Conservation (phyloP, 2,888 invertebrate species). For the Ichneumoninae sp. region DNA sequence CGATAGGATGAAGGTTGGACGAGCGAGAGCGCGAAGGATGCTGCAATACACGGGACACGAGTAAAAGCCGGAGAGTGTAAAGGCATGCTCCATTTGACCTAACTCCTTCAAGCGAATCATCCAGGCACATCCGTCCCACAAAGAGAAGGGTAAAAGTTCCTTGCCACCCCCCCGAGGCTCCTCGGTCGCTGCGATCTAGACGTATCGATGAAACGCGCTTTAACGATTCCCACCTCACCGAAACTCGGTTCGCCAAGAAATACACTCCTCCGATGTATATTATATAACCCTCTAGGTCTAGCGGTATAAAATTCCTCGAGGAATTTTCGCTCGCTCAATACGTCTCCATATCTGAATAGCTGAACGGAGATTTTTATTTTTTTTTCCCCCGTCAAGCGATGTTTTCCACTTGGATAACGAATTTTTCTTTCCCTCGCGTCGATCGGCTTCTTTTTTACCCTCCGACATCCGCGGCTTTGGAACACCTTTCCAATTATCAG, state of each 20-base stretch:
- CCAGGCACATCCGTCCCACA: slow-evolving; percentile 44
- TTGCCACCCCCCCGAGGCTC: background rate
- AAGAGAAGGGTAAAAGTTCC: slow-evolving; percentile 31
- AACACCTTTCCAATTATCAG: slow-evolving; percentile 58
- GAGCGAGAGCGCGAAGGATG: slow-evolving; percentile 33
- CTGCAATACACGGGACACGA: slow-evolving; percentile 12
- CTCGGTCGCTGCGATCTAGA: background rate
- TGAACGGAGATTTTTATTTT: background rate
- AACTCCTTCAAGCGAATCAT: slow-evolving; percentile 58
- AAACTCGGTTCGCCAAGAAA: background rate
- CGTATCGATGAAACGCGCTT: slow-evolving; percentile 20
- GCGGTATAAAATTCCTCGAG: background rate
- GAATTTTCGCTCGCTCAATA: background rate
- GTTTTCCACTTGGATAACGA: slow-evolving; percentile 3
- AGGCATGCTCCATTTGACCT: slow-evolving; percentile 61
- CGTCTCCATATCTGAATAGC: background rate
- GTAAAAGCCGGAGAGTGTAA: slow-evolving; percentile 39
- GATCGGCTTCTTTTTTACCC: slow-evolving; percentile 25
- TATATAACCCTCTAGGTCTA: background rate
- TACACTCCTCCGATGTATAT: background rate
- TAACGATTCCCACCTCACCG: slow-evolving; percentile 28
- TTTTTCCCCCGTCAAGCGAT: background rate
- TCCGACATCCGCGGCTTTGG: background rate
- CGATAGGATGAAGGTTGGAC: slow-evolving; percentile 46
- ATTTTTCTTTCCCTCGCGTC: slow-evolving; percentile 4